Evolutionary conservation across 2,797 vertebrate genomes (phyloP).

Genomic region (Falco naumanni): DNA sequence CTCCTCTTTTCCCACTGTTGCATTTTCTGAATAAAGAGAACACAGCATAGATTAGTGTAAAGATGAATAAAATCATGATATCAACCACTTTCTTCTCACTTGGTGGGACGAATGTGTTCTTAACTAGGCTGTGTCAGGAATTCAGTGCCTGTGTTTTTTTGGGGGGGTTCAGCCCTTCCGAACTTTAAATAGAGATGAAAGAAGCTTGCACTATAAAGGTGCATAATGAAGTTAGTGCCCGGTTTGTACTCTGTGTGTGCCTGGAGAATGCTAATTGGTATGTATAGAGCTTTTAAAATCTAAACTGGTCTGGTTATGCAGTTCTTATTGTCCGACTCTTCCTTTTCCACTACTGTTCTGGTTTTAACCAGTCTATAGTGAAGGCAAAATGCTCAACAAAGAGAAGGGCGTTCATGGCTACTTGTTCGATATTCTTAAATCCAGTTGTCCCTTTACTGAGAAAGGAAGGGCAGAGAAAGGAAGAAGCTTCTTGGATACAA

Average conservation of each 20-base stretch:
- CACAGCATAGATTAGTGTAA: neutral
- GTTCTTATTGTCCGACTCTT: neutral
- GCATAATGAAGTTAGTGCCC: neutral
- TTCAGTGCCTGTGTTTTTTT: neutral
- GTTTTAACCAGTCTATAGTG: neutral
- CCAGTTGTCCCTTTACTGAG: neutral
- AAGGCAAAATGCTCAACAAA: neutral
- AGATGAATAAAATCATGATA: neutral
- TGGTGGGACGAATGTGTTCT: neutral
- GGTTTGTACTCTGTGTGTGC: neutral
- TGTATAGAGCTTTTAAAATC: neutral
- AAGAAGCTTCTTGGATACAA: neutral
- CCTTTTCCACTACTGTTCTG: rapidly evolving
- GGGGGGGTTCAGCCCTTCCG: neutral
- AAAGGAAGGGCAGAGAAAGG: neutral
- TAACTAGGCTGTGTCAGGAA: neutral
- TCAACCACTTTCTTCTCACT: neutral
- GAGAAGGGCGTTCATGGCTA: neutral
- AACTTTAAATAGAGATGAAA: neutral
- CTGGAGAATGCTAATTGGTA: neutral
- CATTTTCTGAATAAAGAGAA: neutral
- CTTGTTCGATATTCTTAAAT: neutral
- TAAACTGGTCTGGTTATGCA: neutral
- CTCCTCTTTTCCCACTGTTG: neutral
- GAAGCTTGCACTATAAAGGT: neutral